Evolutionary conservation across 1,140 invertebrate species (phyloP).

Genomic region (Subanguina moxae): DNA sequence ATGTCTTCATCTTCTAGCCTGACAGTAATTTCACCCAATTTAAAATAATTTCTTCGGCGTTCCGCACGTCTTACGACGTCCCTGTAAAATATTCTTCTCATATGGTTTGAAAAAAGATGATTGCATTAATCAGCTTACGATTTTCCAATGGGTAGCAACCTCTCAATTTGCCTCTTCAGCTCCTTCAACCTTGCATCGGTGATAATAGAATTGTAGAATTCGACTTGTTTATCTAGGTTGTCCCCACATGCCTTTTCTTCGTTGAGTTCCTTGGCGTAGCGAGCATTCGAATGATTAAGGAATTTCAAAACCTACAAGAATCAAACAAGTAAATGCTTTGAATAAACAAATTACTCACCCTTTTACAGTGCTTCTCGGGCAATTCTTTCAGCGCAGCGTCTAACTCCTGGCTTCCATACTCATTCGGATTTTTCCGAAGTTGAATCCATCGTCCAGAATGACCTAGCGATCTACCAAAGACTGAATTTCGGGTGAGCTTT

Average conservation of each 20-base stretch:
- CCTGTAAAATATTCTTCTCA: too few relatives aligned
- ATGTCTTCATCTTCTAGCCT: too few relatives aligned
- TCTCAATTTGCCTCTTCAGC: constrained; percentile 7
- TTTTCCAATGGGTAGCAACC: constrained; percentile 12
- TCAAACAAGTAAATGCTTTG: background rate
- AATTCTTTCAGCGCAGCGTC: constrained; percentile 20
- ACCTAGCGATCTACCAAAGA: constrained; percentile 33
- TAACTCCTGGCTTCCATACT: constrained; percentile 36
- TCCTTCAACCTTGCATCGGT: constrained; percentile 18
- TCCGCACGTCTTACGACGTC: too few relatives aligned
- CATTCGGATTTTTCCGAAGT: constrained; percentile 36
- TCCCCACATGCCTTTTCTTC: constrained; percentile 3
- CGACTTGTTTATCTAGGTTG: background rate
- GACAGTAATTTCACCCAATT: too few relatives aligned
- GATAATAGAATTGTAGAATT: constrained; percentile 21
- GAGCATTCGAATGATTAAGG: constrained; percentile 16
- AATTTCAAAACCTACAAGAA: constrained; percentile 14
- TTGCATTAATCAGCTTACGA: too few relatives aligned
- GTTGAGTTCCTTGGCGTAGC: constrained; percentile 8
- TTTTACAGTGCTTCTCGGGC: constrained; percentile 19
- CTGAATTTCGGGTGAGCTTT: constrained; percentile 8
- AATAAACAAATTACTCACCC: constrained; percentile 5
- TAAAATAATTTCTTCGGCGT: too few relatives aligned
- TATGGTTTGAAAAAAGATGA: too few relatives aligned
- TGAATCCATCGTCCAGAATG: constrained; percentile 27